These are phyloP conservation scores for Basileuterus tristriatus DNA, from an alignment of 2,797 vertebrate genomes.

Conservation along the genomic window DNA sequence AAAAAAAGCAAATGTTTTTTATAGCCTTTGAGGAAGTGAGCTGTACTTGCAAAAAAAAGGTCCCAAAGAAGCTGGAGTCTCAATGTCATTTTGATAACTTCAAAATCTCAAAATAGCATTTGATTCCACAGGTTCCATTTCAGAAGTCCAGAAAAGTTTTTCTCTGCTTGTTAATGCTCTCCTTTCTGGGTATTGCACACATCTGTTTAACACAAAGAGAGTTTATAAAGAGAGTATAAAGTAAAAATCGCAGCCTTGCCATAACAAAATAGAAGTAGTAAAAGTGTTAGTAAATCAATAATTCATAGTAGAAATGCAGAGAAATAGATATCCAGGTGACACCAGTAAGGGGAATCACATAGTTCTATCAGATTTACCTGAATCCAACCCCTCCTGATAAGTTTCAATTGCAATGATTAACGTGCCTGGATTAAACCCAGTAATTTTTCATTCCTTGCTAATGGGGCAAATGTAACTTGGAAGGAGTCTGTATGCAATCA, in stretches of 20 bases:
- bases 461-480: slow-evolving; percentile 20
- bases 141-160: not conserved
- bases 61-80: not conserved
- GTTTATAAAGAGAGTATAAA: not conserved
- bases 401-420: not conserved
- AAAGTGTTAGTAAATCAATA: not conserved
- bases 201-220: not conserved
- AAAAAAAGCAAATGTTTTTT: not conserved
- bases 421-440: not conserved
- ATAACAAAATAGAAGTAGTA: not conserved
- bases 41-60: not conserved
- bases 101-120: not conserved
- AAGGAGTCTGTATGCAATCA: slow-evolving; percentile 26
- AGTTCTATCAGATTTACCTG: slow-evolving; percentile 12
- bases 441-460: slow-evolving; percentile 25
- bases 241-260: not conserved
- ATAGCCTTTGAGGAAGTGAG: not conserved
- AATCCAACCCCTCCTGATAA: not conserved
- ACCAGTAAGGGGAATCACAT: not conserved
- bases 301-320: not conserved
- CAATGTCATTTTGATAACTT: not conserved
- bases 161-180: not conserved
- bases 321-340: not conserved
- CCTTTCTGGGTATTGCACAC: not conserved
- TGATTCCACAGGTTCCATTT: not conserved